Evolutionary conservation across 2,113 vertebrate genomes (phyloP), one percentile per base, ranked within the genome.

Genomic region (Calidris pugnax): DNA sequence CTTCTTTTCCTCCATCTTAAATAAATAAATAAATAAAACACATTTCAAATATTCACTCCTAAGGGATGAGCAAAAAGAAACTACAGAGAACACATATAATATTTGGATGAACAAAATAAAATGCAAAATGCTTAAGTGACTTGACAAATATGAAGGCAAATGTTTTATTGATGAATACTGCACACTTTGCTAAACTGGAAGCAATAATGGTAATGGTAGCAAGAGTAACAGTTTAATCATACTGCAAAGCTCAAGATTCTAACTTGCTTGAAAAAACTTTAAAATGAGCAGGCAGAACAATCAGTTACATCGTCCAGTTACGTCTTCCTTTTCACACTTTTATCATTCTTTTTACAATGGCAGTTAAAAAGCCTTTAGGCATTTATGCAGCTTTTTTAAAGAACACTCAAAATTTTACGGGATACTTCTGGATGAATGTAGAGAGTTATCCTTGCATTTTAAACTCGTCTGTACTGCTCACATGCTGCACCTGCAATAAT

Each of bases 1-100:
- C 99, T 97, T 99, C 99, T 96, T 99, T 99, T 48, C 99, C 99
- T 18, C 99, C 99, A 79, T 99, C 99, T 99, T 96, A 75, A 95
- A 76, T 22, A 64, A 55, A 53, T 19, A 87, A 96, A 96, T 78
- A 73, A 63, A 93, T 10, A 82, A 60, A 76, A 8, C 15, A 67
- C 24, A 72, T 72, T 64, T 78, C 50, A 85, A 83, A 33, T 28
- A 83, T 13, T n/a, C 57, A 67, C 10, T 63, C 59, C 57, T 68
- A 74, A 87, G 80, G 33, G 28, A 66, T 22, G 10, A 72, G 59
- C 32, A 23, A 92, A 50, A 7, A 73, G 22, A 93, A 92, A 94
- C 78, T 9, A 77, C 19, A 56, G 23, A 75, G 32, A 87, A 63
- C 53, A 67, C 27, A 48, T 18, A 86, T 56, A 85, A 18, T 24